Conservation (phyloP, 2,113 vertebrate genomes). For the Seriola quinqueradiata region DNA sequence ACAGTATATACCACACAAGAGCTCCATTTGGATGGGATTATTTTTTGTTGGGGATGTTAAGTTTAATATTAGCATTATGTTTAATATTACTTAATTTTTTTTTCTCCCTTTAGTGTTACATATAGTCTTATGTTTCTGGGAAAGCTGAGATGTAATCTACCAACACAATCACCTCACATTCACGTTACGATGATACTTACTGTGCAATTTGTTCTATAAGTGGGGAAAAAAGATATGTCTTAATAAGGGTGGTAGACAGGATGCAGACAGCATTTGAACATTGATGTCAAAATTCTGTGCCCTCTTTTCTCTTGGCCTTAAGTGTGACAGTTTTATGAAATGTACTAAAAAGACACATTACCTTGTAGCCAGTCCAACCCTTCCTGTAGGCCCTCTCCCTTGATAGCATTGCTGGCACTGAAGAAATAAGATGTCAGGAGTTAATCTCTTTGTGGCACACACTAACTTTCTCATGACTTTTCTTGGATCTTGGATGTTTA, state of each 20-base stretch:
- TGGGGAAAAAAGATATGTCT: constrained; percentile 76
- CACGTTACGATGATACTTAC: constrained; percentile 85
- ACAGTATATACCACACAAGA: not conserved
- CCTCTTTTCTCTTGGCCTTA: not conserved
- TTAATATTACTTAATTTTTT: not conserved
- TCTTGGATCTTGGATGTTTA: constrained; percentile 46
- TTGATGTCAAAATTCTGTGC: not conserved
- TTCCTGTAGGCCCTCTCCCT: constrained; percentile 96
- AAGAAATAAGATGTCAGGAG: constrained; percentile 65
- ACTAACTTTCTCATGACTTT: constrained; percentile 61
- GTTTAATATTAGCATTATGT: not conserved
- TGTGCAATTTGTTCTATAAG: constrained; percentile 92
- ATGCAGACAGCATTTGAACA: not conserved
- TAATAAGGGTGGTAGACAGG: constrained; percentile 2
- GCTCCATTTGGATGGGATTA: constrained; percentile 22
- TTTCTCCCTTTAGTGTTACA: not conserved
- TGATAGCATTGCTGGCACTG: constrained; percentile 96
- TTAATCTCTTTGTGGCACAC: constrained; percentile 47
- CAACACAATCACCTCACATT: constrained; percentile 35
- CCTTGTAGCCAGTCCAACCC: constrained; percentile 99
- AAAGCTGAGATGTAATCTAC: not conserved
- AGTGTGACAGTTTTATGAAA: not conserved
- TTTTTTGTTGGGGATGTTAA: not conserved
- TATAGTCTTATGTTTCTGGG: not conserved
- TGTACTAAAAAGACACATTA: constrained; percentile 63